phyloP scores from a whole-genome alignment of 2,888 invertebrate genomes.

The Eupithecia tripunctaria region DNA sequence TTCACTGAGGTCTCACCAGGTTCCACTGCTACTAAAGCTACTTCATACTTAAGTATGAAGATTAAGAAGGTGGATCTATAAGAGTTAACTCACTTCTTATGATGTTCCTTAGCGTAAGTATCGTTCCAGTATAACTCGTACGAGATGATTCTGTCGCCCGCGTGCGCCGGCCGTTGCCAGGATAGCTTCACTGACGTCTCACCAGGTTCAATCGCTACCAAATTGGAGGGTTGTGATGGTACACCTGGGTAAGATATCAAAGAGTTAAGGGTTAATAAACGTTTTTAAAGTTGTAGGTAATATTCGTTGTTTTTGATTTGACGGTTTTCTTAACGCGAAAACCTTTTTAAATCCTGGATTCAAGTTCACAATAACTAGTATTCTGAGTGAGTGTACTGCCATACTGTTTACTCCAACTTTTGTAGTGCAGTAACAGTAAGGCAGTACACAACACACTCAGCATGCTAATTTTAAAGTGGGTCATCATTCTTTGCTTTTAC shows the following conservation, averaged over 20 bases:
- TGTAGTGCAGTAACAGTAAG: too few relatives aligned
- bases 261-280: neutral
- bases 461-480: neutral
- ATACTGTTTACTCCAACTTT: too few relatives aligned
- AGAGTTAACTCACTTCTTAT: slow-evolving; percentile 85
- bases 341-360: neutral
- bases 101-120: slow-evolving; percentile 95
- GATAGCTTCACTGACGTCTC: slow-evolving; percentile 95
- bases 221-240: slow-evolving; percentile 96
- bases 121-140: slow-evolving; percentile 99
- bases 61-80: slow-evolving; percentile 90
- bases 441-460: too few relatives aligned
- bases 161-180: slow-evolving; percentile 96
- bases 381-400: too few relatives aligned
- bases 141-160: slow-evolving; percentile 96
- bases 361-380: neutral
- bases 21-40: slow-evolving; percentile 93
- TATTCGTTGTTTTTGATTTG: neutral
- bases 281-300: neutral
- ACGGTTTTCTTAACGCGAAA: neutral
- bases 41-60: too few relatives aligned
- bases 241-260: slow-evolving; percentile 86
- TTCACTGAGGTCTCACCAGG: slow-evolving; percentile 96
- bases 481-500: neutral
- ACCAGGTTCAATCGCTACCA: slow-evolving; percentile 93